phyloP scores from a whole-genome alignment of 2,113 vertebrate genomes.

The Ellobius talpinus region DNA sequence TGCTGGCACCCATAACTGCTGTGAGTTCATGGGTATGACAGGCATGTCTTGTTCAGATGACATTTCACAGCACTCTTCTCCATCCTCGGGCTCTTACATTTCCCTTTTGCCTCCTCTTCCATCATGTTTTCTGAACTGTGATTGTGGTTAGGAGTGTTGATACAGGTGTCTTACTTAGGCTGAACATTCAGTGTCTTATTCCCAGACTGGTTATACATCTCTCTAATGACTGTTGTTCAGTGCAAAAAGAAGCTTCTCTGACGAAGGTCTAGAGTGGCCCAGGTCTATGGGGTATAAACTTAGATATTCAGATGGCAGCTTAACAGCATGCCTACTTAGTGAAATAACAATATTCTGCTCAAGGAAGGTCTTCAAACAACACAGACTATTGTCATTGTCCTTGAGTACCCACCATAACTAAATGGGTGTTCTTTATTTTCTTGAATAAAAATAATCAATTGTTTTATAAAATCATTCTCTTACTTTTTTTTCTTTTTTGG shows the following conservation, averaged over 20 bases:
- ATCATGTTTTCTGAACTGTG: background rate
- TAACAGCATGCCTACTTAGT: background rate
- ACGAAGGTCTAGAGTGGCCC: background rate
- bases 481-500: background rate
- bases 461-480: constrained; percentile 5
- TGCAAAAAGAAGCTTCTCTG: background rate
- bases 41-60: background rate
- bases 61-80: background rate
- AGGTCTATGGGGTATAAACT: background rate
- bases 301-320: background rate
- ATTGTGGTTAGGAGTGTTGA: background rate
- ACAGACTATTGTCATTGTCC: background rate
- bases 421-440: background rate
- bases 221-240: background rate
- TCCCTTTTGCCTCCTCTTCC: background rate
- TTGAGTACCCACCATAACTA: background rate
- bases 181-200: background rate
- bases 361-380: background rate
- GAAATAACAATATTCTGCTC: background rate
- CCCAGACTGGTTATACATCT: background rate
- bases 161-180: background rate
- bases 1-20: background rate
- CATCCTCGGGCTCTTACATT: background rate
- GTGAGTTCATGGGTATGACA: background rate
- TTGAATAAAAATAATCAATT: constrained; percentile 34